phyloP scores from a whole-genome alignment of 2,888 invertebrate species.

The Cataglyphis livida region DNA sequence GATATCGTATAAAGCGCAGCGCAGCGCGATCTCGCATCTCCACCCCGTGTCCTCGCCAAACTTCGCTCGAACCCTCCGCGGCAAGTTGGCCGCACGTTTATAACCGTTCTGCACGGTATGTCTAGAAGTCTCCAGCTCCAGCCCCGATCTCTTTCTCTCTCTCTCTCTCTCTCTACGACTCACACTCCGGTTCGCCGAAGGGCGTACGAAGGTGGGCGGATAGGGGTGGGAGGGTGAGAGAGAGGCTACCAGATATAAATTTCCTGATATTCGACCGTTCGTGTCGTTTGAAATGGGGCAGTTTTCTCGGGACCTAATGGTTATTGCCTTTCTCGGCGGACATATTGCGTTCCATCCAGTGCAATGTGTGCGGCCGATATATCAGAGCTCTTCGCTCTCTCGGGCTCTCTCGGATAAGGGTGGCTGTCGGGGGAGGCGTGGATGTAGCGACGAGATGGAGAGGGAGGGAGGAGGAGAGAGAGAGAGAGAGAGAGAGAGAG shows the following conservation, averaged over 20 bases:
- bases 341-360: conserved; percentile 88
- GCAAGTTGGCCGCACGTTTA: conserved; percentile 71
- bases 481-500: conserved; percentile 53
- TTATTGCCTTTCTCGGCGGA: conserved; percentile 88
- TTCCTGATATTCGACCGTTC: conserved; percentile 88
- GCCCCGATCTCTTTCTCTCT: conserved; percentile 59
- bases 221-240: conserved; percentile 74
- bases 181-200: conserved; percentile 67
- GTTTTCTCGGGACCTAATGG: conserved; percentile 88
- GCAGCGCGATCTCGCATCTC: conserved; percentile 47
- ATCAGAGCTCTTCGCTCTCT: conserved; percentile 85
- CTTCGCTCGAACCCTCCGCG: conserved; percentile 61
- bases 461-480: conserved; percentile 74
- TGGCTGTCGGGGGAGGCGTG: conserved; percentile 66
- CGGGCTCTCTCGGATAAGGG: conserved; percentile 73
- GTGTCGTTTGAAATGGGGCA: conserved; percentile 88
- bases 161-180: conserved; percentile 42
- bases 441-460: conserved; percentile 47
- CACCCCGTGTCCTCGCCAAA: conserved; percentile 54
- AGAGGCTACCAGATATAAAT: conserved; percentile 86
- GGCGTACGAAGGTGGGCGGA: conserved; percentile 81
- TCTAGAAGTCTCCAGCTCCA: conserved; percentile 67
- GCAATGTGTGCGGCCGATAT: conserved; percentile 88
- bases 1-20: conserved; percentile 72
- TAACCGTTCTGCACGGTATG: conserved; percentile 74